These are phyloP conservation scores for Halesus radiatus DNA, from an alignment of 1,140 invertebrate genomes.

Conservation along the genomic window DNA sequence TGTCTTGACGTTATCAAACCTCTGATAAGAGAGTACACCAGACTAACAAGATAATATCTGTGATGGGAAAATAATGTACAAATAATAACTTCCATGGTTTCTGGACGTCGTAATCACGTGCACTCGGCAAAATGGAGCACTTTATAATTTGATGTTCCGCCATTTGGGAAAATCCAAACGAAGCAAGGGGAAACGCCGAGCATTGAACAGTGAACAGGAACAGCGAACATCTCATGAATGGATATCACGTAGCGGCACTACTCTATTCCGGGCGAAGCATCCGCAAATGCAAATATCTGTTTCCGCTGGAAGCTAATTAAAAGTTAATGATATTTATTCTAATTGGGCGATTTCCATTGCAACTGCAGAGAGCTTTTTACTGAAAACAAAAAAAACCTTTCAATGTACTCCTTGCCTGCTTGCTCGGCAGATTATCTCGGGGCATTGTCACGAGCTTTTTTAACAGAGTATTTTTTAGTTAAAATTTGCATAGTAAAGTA, in stretches of 20 bases:
- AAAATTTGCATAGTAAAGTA: background rate
- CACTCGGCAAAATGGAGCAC: background rate
- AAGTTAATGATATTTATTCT: constrained; percentile 51
- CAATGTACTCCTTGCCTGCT: background rate
- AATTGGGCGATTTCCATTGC: constrained; percentile 41
- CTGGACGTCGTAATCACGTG: no score
- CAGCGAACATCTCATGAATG: constrained; percentile 22
- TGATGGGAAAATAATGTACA: no score
- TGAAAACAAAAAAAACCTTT: background rate
- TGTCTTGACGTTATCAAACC: no score
- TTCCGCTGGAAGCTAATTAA: constrained; percentile 44
- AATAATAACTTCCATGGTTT: no score
- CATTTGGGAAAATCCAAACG: background rate
- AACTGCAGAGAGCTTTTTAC: background rate
- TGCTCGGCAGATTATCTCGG: no score
- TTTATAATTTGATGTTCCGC: background rate
- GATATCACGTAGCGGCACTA: constrained; percentile 27
- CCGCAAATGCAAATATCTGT: constrained; percentile 39
- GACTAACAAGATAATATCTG: no score
- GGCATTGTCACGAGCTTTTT: no score
- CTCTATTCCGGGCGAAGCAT: background rate
- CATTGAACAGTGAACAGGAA: background rate
- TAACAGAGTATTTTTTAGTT: background rate
- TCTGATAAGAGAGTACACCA: no score
- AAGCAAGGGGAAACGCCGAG: background rate